Conservation (phyloP, 2,797 vertebrate species). For the Selene dorsalis region DNA sequence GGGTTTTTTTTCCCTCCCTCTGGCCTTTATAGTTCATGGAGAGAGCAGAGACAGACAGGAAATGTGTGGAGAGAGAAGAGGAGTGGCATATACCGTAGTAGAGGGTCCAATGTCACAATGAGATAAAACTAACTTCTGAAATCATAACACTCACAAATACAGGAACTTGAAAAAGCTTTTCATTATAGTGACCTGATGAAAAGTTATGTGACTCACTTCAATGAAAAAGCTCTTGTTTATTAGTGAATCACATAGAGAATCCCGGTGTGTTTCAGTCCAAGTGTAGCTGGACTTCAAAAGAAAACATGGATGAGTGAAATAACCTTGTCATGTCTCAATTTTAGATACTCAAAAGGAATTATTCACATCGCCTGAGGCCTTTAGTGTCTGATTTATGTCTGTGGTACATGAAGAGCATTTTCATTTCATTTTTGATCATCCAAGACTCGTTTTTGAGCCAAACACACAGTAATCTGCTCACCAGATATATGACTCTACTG, state of each 20-base stretch:
- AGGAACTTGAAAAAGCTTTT: neutral
- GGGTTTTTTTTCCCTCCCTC: no score
- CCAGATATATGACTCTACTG: conserved; percentile 7
- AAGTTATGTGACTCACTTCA: conserved; percentile 10
- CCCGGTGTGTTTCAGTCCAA: conserved; percentile 10
- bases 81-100: no score
- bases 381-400: conserved; percentile 52
- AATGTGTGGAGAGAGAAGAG: no score
- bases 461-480: conserved; percentile 26
- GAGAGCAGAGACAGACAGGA: no score
- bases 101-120: neutral
- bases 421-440: conserved; percentile 41
- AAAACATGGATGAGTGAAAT: conserved; percentile 44
- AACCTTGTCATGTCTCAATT: conserved; percentile 56
- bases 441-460: conserved; percentile 18
- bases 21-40: no score
- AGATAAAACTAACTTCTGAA: conserved; percentile 8
- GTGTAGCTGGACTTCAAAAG: conserved; percentile 55
- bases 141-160: conserved; percentile 1
- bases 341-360: conserved; percentile 71
- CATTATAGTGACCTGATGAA: neutral
- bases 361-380: conserved; percentile 63
- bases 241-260: neutral
- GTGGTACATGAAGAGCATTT: conserved; percentile 54
- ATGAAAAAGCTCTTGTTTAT: conserved; percentile 15